Evolutionary conservation across 2,888 invertebrate species (phyloP), one percentile per base, ranked within the genome.

Genomic region (Syritta pipiens): DNA sequence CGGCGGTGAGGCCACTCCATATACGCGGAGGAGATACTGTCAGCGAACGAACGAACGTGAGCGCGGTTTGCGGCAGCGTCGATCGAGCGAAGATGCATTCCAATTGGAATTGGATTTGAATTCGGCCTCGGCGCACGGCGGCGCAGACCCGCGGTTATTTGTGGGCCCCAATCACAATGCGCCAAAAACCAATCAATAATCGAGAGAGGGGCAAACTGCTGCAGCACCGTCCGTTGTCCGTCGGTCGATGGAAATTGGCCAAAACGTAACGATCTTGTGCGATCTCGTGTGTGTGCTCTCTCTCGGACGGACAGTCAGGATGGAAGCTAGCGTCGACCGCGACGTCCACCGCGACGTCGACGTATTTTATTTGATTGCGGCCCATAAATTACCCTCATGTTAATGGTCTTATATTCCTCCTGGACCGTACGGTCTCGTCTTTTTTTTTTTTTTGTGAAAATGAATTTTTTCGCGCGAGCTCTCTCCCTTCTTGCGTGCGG

Each of bases 141-240:
- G 65, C 32, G 19, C 26, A 42, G 28, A 72, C 77, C 72, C 5
- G 32, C 20, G 72, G 79, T 79, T 79, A 79, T 79, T 79, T 79
- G 79, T 79, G 72, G 42, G 62, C 67, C 44, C 79, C 79, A 79
- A 79, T 79, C 79, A 74, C 79, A 79, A 79, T 74, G 79, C 79
- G 79, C 72, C 79, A 79, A 74, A 79, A 79, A 79, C 79, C 79
- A 79, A 79, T 79, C 79, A 79, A 79, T 79, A 79, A 79, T 74
- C 72, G 67, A 53, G 30, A 20, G 59, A 57, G n/a, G n/a, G n/a
- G n/a, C n/a, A n/a, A 74, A 72, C 67, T 74, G 74, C 67, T 55
- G 44, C 77, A 49, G 37, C 76, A 59, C 46, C 51, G 55, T 30
- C 22, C 49, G 30, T 24, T 28, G 7, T 26, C 32, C 46, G 32